Evolutionary conservation across 2,888 invertebrate species (phyloP), one percentile per base, ranked within the genome.

Genomic region (Tetropium fuscum): DNA sequence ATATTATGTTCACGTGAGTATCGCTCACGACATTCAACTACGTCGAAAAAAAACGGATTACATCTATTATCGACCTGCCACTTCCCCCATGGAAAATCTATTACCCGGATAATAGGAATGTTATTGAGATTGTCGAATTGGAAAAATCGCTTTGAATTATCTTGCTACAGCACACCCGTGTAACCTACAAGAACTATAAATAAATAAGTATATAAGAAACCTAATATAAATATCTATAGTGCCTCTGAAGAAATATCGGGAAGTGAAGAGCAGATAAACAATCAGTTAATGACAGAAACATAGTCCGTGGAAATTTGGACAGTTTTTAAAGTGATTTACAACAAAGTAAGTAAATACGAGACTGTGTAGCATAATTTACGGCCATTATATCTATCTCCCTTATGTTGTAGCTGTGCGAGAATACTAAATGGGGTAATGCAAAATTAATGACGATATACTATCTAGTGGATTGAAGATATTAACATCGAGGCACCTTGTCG

Each of bases 1-100:
- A n/a, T n/a, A n/a, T n/a, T n/a, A n/a, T n/a, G n/a, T n/a, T n/a
- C n/a, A n/a, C n/a, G n/a, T n/a, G n/a, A n/a, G n/a, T n/a, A n/a
- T n/a, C n/a, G n/a, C n/a, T n/a, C n/a, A n/a, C n/a, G n/a, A n/a
- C n/a, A n/a, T n/a, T n/a, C n/a, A n/a, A n/a, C n/a, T n/a, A n/a
- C n/a, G n/a, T n/a, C n/a, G n/a, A 4, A 6, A 56, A 51, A 54
- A 57, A 63, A 53, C 51, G 59, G 58, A 63, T 65, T 60, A 64
- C 45, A 44, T 53, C 58, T 55, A 58, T 63, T 60, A 63, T 63
- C 55, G 58, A 58, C 59, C 54, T 54, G 27, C 19, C 43, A 20
- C 19, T 38, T 13, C 34, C 25, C 8, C 16, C n/a, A 10, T 34
- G 20, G 44, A 34, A 54, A 44, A 54, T 45, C 48, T 36, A 48